Evolutionary conservation across 2,113 vertebrate genomes (phyloP), one percentile per base, ranked within the genome.

Genomic region (Notechis scutatus): DNA sequence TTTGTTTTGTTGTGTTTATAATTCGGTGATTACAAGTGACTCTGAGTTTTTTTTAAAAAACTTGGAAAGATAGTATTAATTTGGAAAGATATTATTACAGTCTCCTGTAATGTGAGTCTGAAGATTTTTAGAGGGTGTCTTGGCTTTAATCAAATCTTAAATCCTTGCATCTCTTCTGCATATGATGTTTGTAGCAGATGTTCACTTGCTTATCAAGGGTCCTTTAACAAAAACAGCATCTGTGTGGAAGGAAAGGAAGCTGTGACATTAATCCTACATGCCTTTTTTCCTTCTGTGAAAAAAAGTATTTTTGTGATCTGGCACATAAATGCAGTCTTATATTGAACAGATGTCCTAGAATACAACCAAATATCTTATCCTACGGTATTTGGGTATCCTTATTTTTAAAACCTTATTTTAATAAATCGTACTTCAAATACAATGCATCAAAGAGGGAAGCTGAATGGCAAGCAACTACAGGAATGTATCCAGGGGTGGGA

Each of bases 221-320:
- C 47, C 64, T 86, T 21, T 57, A 56, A 93, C 93, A 91, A 93
- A 34, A 52, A 34, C 47, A 52, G 14, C 24, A 81, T 81, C 34
- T 81, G 34, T 45, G 34, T 57, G 23, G 3, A 81, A 2, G 18
- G 29, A 24, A 50, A 39, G 47, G 56, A 20, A 74, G 47, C 11
- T 55, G 55, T n/a, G 56, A 57, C 9, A 91, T 93, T 93, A 2
- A 4, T 94, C 57, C 54, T 45, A 85, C 89, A 29, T 90, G 50
- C 29, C 93, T 74, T 92, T 88, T 74, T 74, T 94, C 61, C 88
- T 92, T 47, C 87, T 50, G 90, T 57, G 88, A 52, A 94, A 47
- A 59, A 57, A 59, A 59, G 15, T 21, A 1, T 91, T 81, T 88
- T 93, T 94, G 95, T 90, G 89, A 89, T 94, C 95, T 92, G 92